Percentiles rank a stretch among this genome's conserved stretches.
phyloP scores from a whole-genome alignment of 2,113 vertebrate species.

The Caranx ignobilis region DNA sequence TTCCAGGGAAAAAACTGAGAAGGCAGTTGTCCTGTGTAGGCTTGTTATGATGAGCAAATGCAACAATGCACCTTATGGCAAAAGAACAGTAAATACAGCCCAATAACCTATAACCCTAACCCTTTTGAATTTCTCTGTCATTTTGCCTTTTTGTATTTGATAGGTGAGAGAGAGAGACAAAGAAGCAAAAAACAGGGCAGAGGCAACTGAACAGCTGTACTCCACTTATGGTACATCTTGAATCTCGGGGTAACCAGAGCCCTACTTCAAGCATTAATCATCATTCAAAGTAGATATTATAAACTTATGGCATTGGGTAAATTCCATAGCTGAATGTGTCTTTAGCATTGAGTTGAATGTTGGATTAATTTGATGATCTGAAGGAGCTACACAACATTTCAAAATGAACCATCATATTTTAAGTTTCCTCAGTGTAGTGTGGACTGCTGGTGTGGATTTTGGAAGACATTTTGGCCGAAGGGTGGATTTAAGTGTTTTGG shows the following conservation, averaged over 20 bases:
- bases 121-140: background rate
- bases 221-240: too few relatives aligned
- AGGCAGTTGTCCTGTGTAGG: conserved; percentile 69
- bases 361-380: too few relatives aligned
- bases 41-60: conserved; percentile 61
- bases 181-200: too few relatives aligned
- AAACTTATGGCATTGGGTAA: background rate
- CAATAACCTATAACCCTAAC: too few relatives aligned
- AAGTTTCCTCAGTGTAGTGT: background rate
- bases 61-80: too few relatives aligned
- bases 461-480: background rate
- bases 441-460: background rate
- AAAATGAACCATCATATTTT: background rate
- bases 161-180: background rate
- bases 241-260: too few relatives aligned
- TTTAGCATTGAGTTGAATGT: background rate
- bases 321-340: background rate
- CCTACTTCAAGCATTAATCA: background rate
- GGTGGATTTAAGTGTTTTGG: background rate
- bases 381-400: background rate
- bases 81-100: too few relatives aligned
- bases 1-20: conserved; percentile 48
- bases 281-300: background rate
- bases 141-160: background rate
- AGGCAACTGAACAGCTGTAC: too few relatives aligned